A percentile compares a stretch with the other conserved stretches of the same genome.
phyloP scores from a whole-genome alignment of 1,140 invertebrate genomes.

The Diploscapter pachys region DNA sequence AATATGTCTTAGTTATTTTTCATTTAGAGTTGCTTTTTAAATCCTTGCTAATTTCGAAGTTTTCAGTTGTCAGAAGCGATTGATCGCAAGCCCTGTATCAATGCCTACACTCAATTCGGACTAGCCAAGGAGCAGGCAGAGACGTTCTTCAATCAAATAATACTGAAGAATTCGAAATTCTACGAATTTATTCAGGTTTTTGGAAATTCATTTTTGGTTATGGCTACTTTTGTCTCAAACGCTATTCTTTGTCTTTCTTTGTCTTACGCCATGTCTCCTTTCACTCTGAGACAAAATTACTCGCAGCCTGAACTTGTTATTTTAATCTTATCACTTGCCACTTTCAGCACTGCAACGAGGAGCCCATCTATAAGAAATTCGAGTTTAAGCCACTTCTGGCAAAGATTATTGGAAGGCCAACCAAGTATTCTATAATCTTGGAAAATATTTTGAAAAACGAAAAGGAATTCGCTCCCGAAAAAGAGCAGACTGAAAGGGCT shows the following conservation, averaged over 20 bases:
- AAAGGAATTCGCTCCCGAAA: constrained; percentile 17
- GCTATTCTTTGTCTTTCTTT: no score
- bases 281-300: neutral
- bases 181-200: constrained; percentile 14
- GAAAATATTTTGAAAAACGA: constrained; percentile 29
- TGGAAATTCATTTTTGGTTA: no score
- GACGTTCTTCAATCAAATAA: constrained; percentile 9
- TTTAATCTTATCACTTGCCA: neutral
- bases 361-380: constrained; percentile 20
- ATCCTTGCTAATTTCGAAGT: neutral
- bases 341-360: constrained; percentile 7
- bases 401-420: constrained; percentile 18
- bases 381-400: constrained; percentile 21
- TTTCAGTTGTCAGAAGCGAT: constrained; percentile 18
- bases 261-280: no score
- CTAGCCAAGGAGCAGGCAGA: constrained; percentile 20
- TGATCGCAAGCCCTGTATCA: constrained; percentile 2
- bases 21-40: neutral
- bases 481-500: constrained; percentile 21
- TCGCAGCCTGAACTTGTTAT: neutral
- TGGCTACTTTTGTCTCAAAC: no score
- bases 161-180: constrained; percentile 22
- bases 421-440: constrained; percentile 21
- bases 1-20: neutral
- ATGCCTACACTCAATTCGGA: constrained; percentile 32